phyloP scores from a whole-genome alignment of 2,888 invertebrate species.

The Cephus spinipes region DNA sequence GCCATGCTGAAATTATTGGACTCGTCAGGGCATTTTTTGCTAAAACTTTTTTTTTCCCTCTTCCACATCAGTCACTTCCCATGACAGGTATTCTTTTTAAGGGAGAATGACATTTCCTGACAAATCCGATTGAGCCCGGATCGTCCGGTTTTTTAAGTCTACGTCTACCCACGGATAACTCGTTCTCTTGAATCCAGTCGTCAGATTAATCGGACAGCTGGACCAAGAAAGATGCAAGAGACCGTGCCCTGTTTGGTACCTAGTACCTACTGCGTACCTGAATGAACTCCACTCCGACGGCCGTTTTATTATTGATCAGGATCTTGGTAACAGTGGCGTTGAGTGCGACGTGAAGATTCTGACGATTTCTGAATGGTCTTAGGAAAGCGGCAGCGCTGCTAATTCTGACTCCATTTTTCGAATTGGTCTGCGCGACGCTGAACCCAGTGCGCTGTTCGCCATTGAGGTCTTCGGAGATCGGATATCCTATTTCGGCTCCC shows the following conservation, averaged over 20 bases:
- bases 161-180: too few species aligned
- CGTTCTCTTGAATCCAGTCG: too few species aligned
- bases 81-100: too few species aligned
- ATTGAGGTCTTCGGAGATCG: constrained; percentile 74
- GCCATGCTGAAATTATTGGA: constrained; percentile 42
- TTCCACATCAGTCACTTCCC: too few species aligned
- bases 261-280: constrained; percentile 32
- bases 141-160: too few species aligned
- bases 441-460: constrained; percentile 75
- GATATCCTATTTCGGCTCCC: constrained; percentile 73
- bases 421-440: constrained; percentile 74
- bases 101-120: too few species aligned
- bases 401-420: constrained; percentile 73
- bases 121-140: too few species aligned
- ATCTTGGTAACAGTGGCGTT: constrained; percentile 74
- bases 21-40: too few species aligned
- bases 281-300: constrained; percentile 73
- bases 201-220: too few species aligned
- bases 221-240: too few species aligned
- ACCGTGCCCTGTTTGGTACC: neutral
- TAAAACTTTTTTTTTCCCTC: too few species aligned
- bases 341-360: constrained; percentile 73
- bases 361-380: constrained; percentile 69
- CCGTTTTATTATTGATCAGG: constrained; percentile 68
- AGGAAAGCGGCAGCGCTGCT: constrained; percentile 75